Base-by-base conservation (phyloP, 1,140 invertebrate species). In the Linepithema humile region DNA sequence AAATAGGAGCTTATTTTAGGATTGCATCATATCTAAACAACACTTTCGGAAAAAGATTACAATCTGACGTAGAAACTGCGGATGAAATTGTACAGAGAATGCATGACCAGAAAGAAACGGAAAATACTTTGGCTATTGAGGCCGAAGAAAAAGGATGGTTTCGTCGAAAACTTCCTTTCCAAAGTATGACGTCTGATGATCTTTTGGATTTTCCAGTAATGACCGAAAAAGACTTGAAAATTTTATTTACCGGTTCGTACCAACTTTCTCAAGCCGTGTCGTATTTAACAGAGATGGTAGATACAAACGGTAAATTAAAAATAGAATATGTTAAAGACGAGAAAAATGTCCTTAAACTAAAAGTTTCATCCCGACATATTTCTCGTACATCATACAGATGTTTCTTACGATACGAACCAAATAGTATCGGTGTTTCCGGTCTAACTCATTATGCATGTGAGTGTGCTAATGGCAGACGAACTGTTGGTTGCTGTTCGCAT, bases 381-480 rank as follows among this genome's bases (percentile, higher is more conserved):
- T 55, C 50, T 55, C 50, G 50, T 3, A 55, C 20, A 55, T 7
- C 50, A 55, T 55, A 55, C 20, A 23, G 20, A 55, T 55, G 50
- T n/a, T 55, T 55, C 50, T n/a, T 55, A 55, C n/a, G 50, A 55
- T 55, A 55, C 15, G 40, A 1, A 5, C 20, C 38, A 40, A 43
- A 64, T 1, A 64, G 62, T 5, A 7, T 23, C 15, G 62, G 38
- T 2, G 20, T 64, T 15, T 64, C 62, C 23, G 62, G 62, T 10
- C 10, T 64, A 10, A 60, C 35, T 50, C 59, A 48, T 45, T 75
- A 75, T 32, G n/a, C 72, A 45, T 75, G 72, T 29, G 72, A 75
- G 15, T 75, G 72, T 35, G 72, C 57, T 0, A 70, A 29, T 70
- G 67, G 45, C 1, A 70, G 53, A 17, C 26, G 48, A 12, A 53